A percentile compares a stretch with the other conserved stretches of the same genome.
Evolutionary conservation across 1,140 invertebrate species (phyloP).

Genomic region (Andricus grossulariae): DNA sequence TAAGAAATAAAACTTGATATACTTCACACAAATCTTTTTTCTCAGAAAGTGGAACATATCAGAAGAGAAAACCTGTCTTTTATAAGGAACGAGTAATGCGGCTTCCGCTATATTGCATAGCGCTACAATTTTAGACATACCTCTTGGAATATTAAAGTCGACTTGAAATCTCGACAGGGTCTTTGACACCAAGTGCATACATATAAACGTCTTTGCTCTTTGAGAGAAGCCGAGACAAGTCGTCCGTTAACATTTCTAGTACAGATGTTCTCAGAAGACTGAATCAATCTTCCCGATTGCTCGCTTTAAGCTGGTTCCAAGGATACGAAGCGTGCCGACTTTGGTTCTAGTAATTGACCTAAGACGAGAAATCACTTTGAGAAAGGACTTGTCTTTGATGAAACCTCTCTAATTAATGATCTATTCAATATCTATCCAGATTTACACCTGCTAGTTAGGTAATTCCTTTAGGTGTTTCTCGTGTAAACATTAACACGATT

Average conservation of each 20-base stretch:
- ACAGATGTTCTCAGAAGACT: constrained; percentile 16
- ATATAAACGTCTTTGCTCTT: constrained; percentile 29
- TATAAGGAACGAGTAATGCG: not conserved
- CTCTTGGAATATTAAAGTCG: constrained; percentile 3
- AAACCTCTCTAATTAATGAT: too few relatives aligned
- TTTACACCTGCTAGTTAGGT: too few relatives aligned
- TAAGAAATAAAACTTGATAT: too few relatives aligned
- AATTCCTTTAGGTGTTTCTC: too few relatives aligned
- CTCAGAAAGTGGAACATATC: too few relatives aligned
- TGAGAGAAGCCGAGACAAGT: constrained; percentile 5
- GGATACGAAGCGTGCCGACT: not conserved
- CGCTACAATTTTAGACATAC: not conserved
- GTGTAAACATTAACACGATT: not conserved
- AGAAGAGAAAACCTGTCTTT: not conserved
- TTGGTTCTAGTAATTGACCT: not conserved
- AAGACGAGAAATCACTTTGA: not conserved
- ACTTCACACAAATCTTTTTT: too few relatives aligned
- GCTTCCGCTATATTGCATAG: too few relatives aligned
- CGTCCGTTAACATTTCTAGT: constrained; percentile 14
- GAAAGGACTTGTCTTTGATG: not conserved
- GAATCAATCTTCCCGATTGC: constrained; percentile 16
- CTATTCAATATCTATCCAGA: too few relatives aligned
- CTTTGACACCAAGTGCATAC: constrained; percentile 2
- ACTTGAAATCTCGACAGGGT: constrained; percentile 12
- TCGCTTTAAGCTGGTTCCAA: not conserved